Percentiles rank a stretch among this genome's conserved stretches.
phyloP scores from a whole-genome alignment of 2,113 vertebrate species.

The Acrocephalus kingi region DNA sequence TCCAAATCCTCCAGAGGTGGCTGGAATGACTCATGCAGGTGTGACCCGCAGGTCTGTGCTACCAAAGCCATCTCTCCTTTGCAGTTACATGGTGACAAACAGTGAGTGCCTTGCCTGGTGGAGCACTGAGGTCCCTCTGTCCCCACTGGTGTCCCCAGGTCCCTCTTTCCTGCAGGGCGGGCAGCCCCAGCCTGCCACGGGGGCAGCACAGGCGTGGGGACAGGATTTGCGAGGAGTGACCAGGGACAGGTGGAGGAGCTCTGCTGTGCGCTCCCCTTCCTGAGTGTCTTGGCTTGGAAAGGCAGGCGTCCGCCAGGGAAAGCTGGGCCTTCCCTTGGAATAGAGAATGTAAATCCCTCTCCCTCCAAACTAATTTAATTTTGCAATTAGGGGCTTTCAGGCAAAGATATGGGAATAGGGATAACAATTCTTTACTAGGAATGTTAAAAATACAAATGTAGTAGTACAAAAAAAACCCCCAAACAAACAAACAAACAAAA shows the following conservation, averaged over 20 bases:
- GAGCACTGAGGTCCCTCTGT: rapidly evolving
- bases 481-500: too few species aligned
- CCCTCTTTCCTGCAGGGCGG: not conserved
- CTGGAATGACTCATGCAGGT: not conserved
- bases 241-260: rapidly evolving
- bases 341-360: too few species aligned
- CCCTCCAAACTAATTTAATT: too few species aligned
- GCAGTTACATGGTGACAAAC: rapidly evolving
- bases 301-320: too few species aligned
- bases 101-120: not conserved
- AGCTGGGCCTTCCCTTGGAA: too few species aligned
- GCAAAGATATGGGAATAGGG: too few species aligned
- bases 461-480: too few species aligned
- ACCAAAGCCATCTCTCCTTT: not conserved
- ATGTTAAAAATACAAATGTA: too few species aligned
- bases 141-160: rapidly evolving
- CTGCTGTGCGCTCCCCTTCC: not conserved
- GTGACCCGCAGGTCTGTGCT: not conserved
- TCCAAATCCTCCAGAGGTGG: not conserved
- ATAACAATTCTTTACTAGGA: too few species aligned
- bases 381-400: too few species aligned
- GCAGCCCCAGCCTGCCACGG: rapidly evolving
- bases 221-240: rapidly evolving
- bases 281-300: too few species aligned
- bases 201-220: rapidly evolving